A percentile compares a stretch with the other conserved stretches of the same genome.
These are phyloP conservation scores for Torymus auratus DNA, from an alignment of 2,888 invertebrate species.

Conservation along the genomic window DNA sequence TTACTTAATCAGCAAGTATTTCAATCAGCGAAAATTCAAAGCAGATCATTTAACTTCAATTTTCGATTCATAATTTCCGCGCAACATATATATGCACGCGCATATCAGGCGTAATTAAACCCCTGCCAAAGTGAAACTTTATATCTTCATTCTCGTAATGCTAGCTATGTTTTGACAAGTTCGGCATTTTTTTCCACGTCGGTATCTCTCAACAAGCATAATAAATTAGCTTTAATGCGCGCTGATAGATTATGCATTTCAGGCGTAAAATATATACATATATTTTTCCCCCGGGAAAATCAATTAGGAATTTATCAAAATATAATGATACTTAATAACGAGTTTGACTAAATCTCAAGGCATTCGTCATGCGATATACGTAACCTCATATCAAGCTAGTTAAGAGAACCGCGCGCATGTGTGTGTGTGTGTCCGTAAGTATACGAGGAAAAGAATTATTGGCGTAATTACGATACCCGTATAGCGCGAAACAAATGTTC, in stretches of 20 bases:
- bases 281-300: no score
- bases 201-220: neutral
- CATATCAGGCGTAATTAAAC: constrained; percentile 10
- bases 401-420: neutral
- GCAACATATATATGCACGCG: neutral
- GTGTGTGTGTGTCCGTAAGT: neutral
- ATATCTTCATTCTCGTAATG: constrained; percentile 29
- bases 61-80: constrained; percentile 19
- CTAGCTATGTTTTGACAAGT: constrained; percentile 6
- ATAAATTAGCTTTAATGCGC: constrained; percentile 6
- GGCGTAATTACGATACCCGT: neutral
- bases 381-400: constrained; percentile 13
- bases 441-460: neutral
- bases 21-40: constrained; percentile 23
- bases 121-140: constrained; percentile 9
- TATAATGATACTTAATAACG: no score
- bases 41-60: constrained; percentile 37
- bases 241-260: neutral
- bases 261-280: neutral
- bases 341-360: no score
- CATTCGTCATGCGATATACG: constrained; percentile 1
- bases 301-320: no score
- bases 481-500: constrained; percentile 6
- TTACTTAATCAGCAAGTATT: constrained; percentile 29
- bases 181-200: neutral